phyloP scores from a whole-genome alignment of 2,113 vertebrate genomes.

The Nycticryphes semicollaris region DNA sequence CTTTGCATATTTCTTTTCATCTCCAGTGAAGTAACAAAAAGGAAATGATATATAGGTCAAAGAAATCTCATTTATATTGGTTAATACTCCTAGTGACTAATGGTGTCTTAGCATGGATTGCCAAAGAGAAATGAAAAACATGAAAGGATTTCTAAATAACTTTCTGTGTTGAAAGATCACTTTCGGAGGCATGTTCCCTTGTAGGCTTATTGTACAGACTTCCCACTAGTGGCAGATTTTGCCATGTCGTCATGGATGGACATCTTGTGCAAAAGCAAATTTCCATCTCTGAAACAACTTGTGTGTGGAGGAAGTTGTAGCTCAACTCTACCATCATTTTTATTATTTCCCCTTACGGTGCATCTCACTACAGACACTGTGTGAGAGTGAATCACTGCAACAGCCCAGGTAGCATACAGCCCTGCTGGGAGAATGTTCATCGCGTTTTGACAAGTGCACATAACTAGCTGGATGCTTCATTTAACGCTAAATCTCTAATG shows the following conservation, averaged over 20 bases:
- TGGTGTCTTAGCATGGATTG: background rate
- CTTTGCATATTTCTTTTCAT: background rate
- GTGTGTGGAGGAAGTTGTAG: background rate
- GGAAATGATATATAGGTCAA: background rate
- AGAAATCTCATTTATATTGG: background rate
- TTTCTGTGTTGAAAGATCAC: background rate
- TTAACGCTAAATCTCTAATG: background rate
- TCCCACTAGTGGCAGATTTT: background rate
- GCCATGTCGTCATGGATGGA: accelerated
- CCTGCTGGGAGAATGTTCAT: background rate
- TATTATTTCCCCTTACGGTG: background rate
- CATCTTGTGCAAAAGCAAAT: background rate
- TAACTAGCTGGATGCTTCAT: background rate
- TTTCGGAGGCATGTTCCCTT: background rate
- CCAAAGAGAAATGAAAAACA: background rate
- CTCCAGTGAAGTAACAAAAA: background rate
- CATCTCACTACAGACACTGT: background rate
- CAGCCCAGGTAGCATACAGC: background rate
- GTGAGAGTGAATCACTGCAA: background rate
- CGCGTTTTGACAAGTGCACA: background rate
- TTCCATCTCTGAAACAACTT: background rate
- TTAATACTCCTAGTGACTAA: background rate
- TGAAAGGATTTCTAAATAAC: background rate
- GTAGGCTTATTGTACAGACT: background rate
- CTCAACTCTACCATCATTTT: background rate